A percentile compares a stretch with the other conserved stretches of the same genome.
These are phyloP conservation scores for Nilaparvata lugens DNA, from an alignment of 1,140 invertebrate species.

Conservation along the genomic window DNA sequence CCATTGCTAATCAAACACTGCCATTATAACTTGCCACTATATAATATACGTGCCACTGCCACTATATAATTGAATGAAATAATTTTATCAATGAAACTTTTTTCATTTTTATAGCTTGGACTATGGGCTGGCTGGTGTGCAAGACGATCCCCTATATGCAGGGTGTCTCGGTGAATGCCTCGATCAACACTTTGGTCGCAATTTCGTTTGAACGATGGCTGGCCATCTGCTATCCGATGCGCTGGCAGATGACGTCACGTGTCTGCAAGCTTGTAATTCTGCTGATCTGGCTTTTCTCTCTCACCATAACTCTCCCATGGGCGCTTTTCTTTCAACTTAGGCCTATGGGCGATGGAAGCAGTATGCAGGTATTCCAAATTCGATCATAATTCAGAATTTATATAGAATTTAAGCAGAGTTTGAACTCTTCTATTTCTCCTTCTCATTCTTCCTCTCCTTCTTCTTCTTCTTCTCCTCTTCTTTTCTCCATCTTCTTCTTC, in stretches of 20 bases:
- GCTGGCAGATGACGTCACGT: constrained; percentile 41
- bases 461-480: neutral
- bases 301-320: constrained; percentile 48
- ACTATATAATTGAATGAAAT: too few species aligned
- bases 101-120: constrained; percentile 44
- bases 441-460: neutral
- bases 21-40: too few species aligned
- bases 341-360: constrained; percentile 30
- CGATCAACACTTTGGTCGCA: constrained; percentile 51
- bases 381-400: too few species aligned
- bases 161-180: constrained; percentile 52
- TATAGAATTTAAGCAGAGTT: too few species aligned
- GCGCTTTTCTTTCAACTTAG: constrained; percentile 42
- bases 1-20: too few species aligned
- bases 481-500: too few species aligned
- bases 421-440: too few species aligned
- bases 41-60: too few species aligned
- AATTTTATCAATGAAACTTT: too few species aligned
- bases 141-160: constrained; percentile 52
- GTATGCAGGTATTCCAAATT: constrained; percentile 29
- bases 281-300: constrained; percentile 45
- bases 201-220: constrained; percentile 50
- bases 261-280: constrained; percentile 38
- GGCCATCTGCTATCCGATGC: constrained; percentile 47
- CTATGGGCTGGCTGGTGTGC: constrained; percentile 47